These are phyloP conservation scores for Saimiri boliviensis DNA, from an alignment of 2,113 vertebrate species.

Conservation along the genomic window DNA sequence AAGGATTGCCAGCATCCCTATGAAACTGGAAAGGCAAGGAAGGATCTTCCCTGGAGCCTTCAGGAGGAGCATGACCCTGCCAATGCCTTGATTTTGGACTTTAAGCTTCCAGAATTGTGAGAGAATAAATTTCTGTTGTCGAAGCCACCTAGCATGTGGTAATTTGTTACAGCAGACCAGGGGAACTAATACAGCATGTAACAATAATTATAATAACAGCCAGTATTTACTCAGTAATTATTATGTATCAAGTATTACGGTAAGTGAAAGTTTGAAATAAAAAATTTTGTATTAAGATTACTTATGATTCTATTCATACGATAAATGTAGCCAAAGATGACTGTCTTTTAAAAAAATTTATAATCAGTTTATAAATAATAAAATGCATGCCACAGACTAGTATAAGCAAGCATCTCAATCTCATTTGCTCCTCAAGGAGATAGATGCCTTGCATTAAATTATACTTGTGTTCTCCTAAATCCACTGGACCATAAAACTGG, in stretches of 20 bases:
- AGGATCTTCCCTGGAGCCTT: not conserved
- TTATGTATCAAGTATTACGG: not conserved
- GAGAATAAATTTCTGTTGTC: not conserved
- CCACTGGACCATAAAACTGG: not conserved
- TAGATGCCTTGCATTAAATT: not conserved
- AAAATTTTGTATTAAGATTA: not conserved
- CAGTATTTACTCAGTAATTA: not conserved
- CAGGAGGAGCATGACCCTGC: fast-evolving
- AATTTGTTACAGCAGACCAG: not conserved
- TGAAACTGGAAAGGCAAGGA: not conserved
- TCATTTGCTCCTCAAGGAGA: not conserved
- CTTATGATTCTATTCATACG: not conserved
- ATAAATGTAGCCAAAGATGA: not conserved
- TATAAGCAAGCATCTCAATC: not conserved
- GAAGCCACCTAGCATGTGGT: not conserved
- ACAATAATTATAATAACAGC: not conserved
- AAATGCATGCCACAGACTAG: not conserved
- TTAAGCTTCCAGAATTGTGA: not conserved
- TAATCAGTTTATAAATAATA: not conserved
- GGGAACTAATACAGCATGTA: not conserved
- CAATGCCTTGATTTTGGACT: not conserved
- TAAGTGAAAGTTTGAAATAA: not conserved
- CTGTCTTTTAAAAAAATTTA: not conserved
- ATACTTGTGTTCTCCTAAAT: not conserved
- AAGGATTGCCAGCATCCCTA: not conserved